Base-by-base conservation (phyloP, 2,797 vertebrate genomes). In the Darevskia nairensis region DNA sequence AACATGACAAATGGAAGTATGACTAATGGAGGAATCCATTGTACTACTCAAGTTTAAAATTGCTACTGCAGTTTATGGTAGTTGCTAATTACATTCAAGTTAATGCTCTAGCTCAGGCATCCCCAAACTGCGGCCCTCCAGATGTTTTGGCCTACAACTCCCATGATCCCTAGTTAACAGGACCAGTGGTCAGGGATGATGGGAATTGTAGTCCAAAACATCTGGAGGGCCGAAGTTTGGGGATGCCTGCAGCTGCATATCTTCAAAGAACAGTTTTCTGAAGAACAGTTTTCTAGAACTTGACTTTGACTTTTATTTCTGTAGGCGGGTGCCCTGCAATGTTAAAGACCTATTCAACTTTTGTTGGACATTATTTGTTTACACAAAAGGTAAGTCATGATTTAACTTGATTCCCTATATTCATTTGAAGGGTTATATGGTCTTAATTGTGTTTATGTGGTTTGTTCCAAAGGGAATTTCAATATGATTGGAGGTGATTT, bases 291-390 rank as follows among this genome's bases (percentile, higher is more conserved):
- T 89, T 82, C 80, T 86, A 39, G 32, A 72, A 39, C 6, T 82
- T 78, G 44, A 71, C 86, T 76, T 75, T 59, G 83, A 4, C 0
- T 76, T 87, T 8, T 25, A 0, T 64, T 81, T 71, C 91, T 94
- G 19, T 88, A 99, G 99, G 61, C 97, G 97, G 17, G 94, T 98
- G 88, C 98, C 98, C 0, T 99, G 99, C 86, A 97, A 97, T 66
- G 95, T 97, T 94, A 98, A 96, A 81, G 98, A 99, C 89, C 98
- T 99, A 86, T 99, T 99, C 97, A 99, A 98, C 95, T 99, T 99
- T 96, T 99, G 98, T 96, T 99, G 99, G 99, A 99, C 98, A 1
- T 97, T 99, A 55, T 99, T 99, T 94, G 98, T 99, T 90, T 98
- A 99, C 93, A 98, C 98, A 1, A 99, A 99, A 97, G 99, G 99